These are phyloP conservation scores for Porites lobata DNA, from an alignment of 92 coral and sea anemone genomes.

Conservation along the genomic window DNA sequence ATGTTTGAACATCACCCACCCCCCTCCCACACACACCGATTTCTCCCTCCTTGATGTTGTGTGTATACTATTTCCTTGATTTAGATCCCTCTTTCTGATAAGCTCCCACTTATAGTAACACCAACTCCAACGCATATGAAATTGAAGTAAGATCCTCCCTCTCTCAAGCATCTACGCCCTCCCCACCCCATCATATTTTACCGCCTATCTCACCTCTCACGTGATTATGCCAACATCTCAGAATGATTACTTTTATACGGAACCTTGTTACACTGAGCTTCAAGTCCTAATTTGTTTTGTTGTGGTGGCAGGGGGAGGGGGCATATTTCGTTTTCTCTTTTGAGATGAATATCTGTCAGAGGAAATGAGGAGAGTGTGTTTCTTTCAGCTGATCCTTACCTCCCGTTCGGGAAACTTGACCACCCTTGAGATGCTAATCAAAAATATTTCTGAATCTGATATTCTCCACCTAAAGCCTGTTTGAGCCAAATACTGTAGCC, in stretches of 20 bases:
- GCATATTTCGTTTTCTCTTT: conserved; percentile 18
- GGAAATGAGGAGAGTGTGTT: conserved; percentile 24
- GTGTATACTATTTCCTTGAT: conserved; percentile 29
- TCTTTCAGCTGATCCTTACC: conserved; percentile 14
- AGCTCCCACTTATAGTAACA: conserved; percentile 7
- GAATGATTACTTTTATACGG: conserved; percentile 23
- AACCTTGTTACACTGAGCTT: conserved; percentile 23
- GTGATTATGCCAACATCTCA: conserved; percentile 5
- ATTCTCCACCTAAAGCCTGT: too few relatives aligned
- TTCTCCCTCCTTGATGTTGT: conserved; percentile 22
- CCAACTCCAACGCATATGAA: neutral
- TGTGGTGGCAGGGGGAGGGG: conserved; percentile 13
- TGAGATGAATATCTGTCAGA: neutral
- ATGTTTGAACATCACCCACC: neutral
- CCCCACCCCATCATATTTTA: too few relatives aligned
- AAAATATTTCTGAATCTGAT: too few relatives aligned
- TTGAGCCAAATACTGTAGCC: too few relatives aligned
- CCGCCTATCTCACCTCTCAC: conserved; percentile 10
- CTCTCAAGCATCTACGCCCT: too few relatives aligned
- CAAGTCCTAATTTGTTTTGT: conserved; percentile 6
- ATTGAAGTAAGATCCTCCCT: too few relatives aligned
- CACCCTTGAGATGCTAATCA: conserved; percentile 10
- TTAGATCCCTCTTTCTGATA: conserved; percentile 12
- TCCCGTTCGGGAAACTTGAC: neutral
- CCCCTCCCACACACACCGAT: conserved; percentile 23